A percentile compares a stretch with the other conserved stretches of the same genome.
Evolutionary conservation across 2,113 vertebrate genomes (phyloP).

Genomic region (Verasper variegatus): DNA sequence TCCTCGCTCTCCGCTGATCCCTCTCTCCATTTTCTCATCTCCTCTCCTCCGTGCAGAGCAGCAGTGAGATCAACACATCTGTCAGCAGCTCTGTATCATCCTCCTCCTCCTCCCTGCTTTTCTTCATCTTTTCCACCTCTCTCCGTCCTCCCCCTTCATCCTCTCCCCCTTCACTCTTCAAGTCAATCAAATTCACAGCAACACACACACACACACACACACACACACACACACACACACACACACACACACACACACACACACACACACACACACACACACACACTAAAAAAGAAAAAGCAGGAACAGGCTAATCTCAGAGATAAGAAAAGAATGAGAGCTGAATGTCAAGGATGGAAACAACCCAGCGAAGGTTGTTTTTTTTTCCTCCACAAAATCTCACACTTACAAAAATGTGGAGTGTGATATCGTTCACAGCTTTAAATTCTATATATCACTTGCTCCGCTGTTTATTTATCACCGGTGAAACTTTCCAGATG

Average conservation of each 20-base stretch:
- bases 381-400: constrained; percentile 4
- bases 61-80: constrained; percentile 63
- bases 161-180: neutral
- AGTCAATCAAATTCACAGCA: constrained; percentile 50
- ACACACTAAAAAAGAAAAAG: neutral
- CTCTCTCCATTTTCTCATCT: constrained; percentile 43
- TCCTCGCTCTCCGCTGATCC: constrained; percentile 29
- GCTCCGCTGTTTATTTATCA: constrained; percentile 23
- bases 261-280: no score
- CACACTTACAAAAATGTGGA: neutral
- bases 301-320: constrained; percentile 28
- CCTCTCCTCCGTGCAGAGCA: constrained; percentile 28
- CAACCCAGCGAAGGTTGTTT: neutral
- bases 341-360: constrained; percentile 23
- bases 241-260: no score
- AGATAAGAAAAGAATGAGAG: constrained; percentile 44
- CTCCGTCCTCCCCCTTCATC: no score
- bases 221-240: no score
- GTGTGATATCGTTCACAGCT: constrained; percentile 25
- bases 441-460: neutral
- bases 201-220: no score
- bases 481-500: constrained; percentile 39
- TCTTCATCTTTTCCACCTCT: constrained; percentile 39
- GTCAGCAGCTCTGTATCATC: constrained; percentile 65
- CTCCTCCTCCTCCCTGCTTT: constrained; percentile 32